Evolutionary conservation across 2,888 invertebrate genomes (phyloP).

Genomic region (Drosophila ezoana): DNA sequence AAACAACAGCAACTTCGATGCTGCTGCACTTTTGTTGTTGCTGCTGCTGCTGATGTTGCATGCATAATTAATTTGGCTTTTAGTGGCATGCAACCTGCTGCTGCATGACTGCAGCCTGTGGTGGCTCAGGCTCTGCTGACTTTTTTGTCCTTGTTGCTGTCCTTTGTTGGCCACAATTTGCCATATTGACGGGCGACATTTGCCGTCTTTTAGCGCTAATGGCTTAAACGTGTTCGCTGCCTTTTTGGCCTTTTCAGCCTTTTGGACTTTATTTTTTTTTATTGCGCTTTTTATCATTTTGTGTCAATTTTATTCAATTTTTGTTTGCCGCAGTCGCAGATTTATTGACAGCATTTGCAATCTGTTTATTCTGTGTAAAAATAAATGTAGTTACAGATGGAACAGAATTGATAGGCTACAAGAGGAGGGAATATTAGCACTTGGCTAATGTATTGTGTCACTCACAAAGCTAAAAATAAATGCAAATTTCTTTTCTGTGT

Average conservation of each 20-base stretch:
- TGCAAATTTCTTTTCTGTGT: neutral
- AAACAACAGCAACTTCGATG: slow-evolving; percentile 22
- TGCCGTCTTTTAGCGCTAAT: slow-evolving; percentile 64
- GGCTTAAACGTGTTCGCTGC: slow-evolving; percentile 71
- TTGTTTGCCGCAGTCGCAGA: slow-evolving; percentile 5
- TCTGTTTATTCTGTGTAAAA: slow-evolving; percentile 6
- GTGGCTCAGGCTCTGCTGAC: slow-evolving; percentile 30
- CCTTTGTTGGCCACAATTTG: slow-evolving; percentile 48
- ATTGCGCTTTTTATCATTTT: slow-evolving; percentile 23
- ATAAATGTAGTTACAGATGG: slow-evolving; percentile 15
- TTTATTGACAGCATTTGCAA: slow-evolving; percentile 48
- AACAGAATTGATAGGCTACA: slow-evolving; percentile 3
- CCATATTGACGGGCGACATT: slow-evolving; percentile 68
- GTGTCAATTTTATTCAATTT: slow-evolving; percentile 45
- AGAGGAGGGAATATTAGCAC: neutral
- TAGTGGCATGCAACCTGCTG: slow-evolving; percentile 55
- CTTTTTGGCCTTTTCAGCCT: slow-evolving; percentile 44
- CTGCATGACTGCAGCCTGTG: slow-evolving; percentile 25
- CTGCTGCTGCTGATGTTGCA: slow-evolving; percentile 49
- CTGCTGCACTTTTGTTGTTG: slow-evolving; percentile 41
- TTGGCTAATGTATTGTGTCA: slow-evolving; percentile 1
- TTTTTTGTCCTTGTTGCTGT: slow-evolving; percentile 36
- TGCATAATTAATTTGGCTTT: slow-evolving; percentile 81
- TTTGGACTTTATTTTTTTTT: slow-evolving; percentile 19
- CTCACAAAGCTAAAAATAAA: slow-evolving; percentile 1